These are phyloP conservation scores for Cavia porcellus DNA, from an alignment of 2,113 vertebrate species.

Conservation along the genomic window DNA sequence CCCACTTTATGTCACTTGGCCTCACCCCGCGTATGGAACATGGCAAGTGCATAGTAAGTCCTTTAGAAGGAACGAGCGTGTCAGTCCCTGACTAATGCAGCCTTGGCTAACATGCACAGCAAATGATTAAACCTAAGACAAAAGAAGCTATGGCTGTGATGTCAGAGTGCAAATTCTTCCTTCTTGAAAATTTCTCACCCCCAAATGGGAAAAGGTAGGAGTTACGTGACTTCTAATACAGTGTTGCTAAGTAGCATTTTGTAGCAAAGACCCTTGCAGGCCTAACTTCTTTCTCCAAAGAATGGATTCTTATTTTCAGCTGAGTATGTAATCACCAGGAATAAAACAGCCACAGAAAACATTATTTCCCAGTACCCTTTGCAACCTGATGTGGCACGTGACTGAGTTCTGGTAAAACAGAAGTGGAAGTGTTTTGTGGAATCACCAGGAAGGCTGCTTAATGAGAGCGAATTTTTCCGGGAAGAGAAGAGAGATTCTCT, in stretches of 20 bases:
- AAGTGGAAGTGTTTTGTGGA: neutral
- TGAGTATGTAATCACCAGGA: neutral
- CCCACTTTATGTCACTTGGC: neutral
- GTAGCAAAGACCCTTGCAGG: neutral
- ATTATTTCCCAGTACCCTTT: neutral
- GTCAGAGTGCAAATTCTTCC: constrained; percentile 17
- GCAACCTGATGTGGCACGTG: neutral
- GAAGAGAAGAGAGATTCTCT: neutral
- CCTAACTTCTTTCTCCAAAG: constrained; percentile 38
- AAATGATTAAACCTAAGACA: neutral
- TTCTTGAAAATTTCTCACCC: neutral
- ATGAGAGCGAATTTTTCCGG: neutral
- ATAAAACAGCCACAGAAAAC: neutral
- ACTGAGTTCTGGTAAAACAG: neutral
- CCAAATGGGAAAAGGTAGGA: neutral
- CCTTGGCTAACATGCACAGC: neutral
- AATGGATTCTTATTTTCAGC: constrained; percentile 25
- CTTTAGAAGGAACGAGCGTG: neutral
- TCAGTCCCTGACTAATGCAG: neutral
- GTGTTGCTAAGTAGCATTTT: neutral
- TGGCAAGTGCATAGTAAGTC: neutral
- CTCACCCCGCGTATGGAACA: neutral
- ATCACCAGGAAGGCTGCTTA: neutral
- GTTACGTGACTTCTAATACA: neutral
- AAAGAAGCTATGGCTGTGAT: neutral